These are phyloP conservation scores for Eptatretus burgeri DNA, from an alignment of 2,113 vertebrate genomes.

Conservation along the genomic window DNA sequence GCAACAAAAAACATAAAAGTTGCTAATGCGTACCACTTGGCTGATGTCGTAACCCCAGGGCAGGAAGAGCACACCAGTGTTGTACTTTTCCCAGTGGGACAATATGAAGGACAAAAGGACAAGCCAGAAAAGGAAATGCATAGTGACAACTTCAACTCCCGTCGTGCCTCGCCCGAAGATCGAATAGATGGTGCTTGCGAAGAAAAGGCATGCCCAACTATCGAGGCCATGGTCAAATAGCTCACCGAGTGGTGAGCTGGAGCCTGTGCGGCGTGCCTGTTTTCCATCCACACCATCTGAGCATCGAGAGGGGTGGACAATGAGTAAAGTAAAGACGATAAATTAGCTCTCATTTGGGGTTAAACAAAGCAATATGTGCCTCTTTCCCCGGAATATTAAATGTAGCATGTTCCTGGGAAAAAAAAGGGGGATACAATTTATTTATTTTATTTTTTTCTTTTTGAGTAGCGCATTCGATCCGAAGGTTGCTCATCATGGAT, in stretches of 20 bases:
- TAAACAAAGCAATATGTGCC: no score
- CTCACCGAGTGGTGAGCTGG: slow-evolving; percentile 73
- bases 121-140: slow-evolving; percentile 75
- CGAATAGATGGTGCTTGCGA: slow-evolving; percentile 84
- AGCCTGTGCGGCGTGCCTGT: slow-evolving; percentile 75
- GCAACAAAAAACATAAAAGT: no score
- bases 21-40: slow-evolving; percentile 48
- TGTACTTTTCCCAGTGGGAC: slow-evolving; percentile 98
- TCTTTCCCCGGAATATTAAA: no score
- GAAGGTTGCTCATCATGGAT: no score
- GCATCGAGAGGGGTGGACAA: no score
- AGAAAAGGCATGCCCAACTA: slow-evolving; percentile 90
- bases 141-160: slow-evolving; percentile 45
- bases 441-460: no score
- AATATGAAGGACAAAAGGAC: slow-evolving; percentile 94
- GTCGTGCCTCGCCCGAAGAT: slow-evolving; percentile 57
- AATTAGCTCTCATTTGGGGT: no score
- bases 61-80: slow-evolving; percentile 82
- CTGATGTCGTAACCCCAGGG: slow-evolving; percentile 97
- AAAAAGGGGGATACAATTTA: no score
- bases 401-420: no score
- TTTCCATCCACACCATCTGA: slow-evolving; percentile 85
- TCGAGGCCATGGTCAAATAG: slow-evolving; percentile 92
- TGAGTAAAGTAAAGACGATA: no score
- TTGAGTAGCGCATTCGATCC: no score